Conservation (phyloP, 2,797 vertebrate species). For the Ctenopoma multispine region DNA sequence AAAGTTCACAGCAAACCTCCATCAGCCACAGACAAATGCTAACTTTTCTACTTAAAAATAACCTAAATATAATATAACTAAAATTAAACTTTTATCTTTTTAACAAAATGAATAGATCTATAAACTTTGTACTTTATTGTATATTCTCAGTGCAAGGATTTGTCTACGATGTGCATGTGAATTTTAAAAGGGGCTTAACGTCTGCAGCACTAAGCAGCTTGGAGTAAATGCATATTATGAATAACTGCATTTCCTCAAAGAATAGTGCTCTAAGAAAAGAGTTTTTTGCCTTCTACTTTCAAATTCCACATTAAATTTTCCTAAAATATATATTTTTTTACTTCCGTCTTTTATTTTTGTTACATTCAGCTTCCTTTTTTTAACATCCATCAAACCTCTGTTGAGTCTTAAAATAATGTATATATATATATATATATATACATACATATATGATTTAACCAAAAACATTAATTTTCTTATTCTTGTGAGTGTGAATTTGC, state of each 20-base stretch:
- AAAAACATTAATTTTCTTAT: too few species aligned
- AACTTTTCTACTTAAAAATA: neutral
- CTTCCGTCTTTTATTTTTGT: too few species aligned
- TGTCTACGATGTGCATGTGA: neutral
- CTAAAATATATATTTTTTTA: too few species aligned
- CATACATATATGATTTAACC: too few species aligned
- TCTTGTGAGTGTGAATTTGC: too few species aligned
- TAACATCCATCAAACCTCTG: too few species aligned
- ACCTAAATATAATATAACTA: neutral
- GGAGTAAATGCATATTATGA: neutral
- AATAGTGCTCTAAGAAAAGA: neutral
- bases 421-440: too few species aligned
- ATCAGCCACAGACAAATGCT: neutral
- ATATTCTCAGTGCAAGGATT: constrained; percentile 1
- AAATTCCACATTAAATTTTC: neutral
- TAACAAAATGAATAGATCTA: neutral
- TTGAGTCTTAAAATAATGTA: too few species aligned
- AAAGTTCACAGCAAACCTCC: neutral
- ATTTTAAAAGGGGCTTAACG: constrained; percentile 30
- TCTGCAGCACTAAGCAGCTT: constrained; percentile 20
- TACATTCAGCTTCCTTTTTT: too few species aligned
- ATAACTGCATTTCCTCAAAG: neutral
- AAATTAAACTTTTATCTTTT: constrained; percentile 5
- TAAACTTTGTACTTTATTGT: neutral
- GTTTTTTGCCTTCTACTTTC: neutral